phyloP scores from a whole-genome alignment of 1,140 invertebrate species.

The Drosophila dunni region DNA sequence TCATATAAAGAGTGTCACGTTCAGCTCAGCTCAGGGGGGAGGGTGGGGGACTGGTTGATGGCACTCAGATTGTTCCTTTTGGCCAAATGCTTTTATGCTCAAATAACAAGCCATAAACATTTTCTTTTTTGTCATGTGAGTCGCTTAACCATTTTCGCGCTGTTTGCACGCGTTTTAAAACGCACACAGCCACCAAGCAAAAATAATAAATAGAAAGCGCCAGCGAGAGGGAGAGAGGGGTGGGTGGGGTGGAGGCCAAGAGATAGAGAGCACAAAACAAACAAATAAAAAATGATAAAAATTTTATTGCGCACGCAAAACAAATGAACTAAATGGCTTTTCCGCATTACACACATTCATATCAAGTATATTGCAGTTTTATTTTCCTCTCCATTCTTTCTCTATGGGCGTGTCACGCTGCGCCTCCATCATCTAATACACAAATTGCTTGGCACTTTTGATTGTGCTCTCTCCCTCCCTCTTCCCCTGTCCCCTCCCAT shows the following conservation, averaged over 20 bases:
- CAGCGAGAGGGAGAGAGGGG: constrained; percentile 7
- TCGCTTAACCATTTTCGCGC: constrained; percentile 66
- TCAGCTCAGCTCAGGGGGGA: constrained; percentile 31
- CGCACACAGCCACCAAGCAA: constrained; percentile 13
- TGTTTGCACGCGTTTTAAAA: constrained; percentile 58
- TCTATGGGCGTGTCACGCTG: constrained; percentile 20
- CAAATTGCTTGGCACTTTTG: constrained; percentile 75
- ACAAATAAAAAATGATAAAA: constrained; percentile 80
- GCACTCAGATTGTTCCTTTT: constrained; percentile 17
- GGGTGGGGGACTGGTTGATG: background rate
- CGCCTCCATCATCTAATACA: constrained; percentile 44
- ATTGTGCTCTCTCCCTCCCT: constrained; percentile 45
- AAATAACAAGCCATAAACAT: constrained; percentile 82
- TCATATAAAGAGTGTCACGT: constrained; percentile 60
- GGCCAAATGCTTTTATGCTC: constrained; percentile 73
- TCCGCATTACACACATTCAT: constrained; percentile 45
- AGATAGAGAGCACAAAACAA: constrained; percentile 23
- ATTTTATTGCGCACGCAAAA: constrained; percentile 77
- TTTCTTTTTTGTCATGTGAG: constrained; percentile 42
- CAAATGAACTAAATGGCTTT: constrained; percentile 81
- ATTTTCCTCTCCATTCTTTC: constrained; percentile 6
- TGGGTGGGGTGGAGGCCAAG: background rate
- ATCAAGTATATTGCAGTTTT: constrained; percentile 38
- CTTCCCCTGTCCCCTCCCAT: constrained; percentile 1
- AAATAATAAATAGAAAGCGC: constrained; percentile 1